phyloP scores from a whole-genome alignment of 2,888 invertebrate genomes.

The Sphecodes monilicornis region DNA sequence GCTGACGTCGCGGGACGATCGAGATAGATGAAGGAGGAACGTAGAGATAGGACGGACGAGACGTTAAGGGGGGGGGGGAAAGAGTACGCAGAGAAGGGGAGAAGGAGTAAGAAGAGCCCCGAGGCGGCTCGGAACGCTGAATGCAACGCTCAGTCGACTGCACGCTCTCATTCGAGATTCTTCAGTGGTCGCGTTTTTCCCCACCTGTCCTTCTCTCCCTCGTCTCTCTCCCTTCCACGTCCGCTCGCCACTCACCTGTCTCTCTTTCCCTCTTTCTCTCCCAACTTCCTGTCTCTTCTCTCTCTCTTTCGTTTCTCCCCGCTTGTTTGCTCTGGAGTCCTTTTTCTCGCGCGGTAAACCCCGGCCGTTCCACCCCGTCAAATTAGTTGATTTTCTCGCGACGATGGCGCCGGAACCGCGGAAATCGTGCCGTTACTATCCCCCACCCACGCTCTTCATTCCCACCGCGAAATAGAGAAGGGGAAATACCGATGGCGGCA shows the following conservation, averaged over 20 bases:
- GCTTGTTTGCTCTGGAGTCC: neutral
- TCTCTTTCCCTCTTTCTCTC: neutral
- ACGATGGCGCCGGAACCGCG: slow-evolving; percentile 47
- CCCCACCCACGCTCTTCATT: slow-evolving; percentile 18
- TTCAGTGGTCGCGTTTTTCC: slow-evolving; percentile 47
- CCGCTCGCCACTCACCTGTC: neutral
- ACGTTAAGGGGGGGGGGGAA: slow-evolving; percentile 3
- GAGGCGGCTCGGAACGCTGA: slow-evolving; percentile 59
- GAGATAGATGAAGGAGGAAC: slow-evolving; percentile 20
- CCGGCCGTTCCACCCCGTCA: slow-evolving; percentile 36
- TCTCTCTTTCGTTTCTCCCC: neutral
- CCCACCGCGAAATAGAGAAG: slow-evolving; percentile 10
- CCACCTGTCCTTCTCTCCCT: slow-evolving; percentile 29
- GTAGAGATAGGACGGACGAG: neutral
- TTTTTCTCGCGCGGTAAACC: slow-evolving; percentile 32
- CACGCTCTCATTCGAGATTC: slow-evolving; percentile 60
- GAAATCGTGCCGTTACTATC: slow-evolving; percentile 66
- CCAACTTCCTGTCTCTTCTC: neutral
- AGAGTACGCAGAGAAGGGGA: neutral
- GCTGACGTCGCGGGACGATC: slow-evolving; percentile 39
- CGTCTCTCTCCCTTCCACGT: slow-evolving; percentile 1
- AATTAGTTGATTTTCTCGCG: slow-evolving; percentile 66
- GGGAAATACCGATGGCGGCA: neutral
- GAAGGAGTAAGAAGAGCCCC: slow-evolving; percentile 33
- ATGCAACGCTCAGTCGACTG: slow-evolving; percentile 62